Percentiles rank a stretch among this genome's conserved stretches.
These are phyloP conservation scores for Spodoptera exigua DNA, from an alignment of 2,888 invertebrate genomes.

Conservation along the genomic window DNA sequence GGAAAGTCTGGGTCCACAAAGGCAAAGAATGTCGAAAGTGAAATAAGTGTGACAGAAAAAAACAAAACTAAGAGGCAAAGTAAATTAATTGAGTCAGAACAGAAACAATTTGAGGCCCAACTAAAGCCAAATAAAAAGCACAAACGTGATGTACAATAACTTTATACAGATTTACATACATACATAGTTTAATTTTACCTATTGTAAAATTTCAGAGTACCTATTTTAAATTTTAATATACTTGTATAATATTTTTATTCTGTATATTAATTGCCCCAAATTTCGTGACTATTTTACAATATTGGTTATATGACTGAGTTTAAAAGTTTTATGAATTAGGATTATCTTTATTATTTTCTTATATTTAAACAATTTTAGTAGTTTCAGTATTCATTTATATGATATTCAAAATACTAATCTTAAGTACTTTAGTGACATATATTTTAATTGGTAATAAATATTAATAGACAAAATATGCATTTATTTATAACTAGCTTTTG, in stretches of 20 bases:
- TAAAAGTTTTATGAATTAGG: not conserved
- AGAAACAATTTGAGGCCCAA: conserved; percentile 64
- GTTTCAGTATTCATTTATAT: conserved; percentile 7
- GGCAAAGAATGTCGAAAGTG: conserved; percentile 63
- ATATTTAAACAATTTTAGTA: conserved; percentile 6
- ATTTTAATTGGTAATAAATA: conserved; percentile 12
- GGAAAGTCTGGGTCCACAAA: conserved; percentile 59
- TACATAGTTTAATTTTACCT: conserved; percentile 29
- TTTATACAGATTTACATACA: conserved; percentile 19
- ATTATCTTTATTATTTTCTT: conserved; percentile 2
- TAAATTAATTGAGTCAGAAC: conserved; percentile 66
- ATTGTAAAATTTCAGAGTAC: conserved; percentile 48
- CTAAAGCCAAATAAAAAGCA: conserved; percentile 72
- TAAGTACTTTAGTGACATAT: conserved; percentile 20
- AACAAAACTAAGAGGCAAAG: conserved; percentile 70
- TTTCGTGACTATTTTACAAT: conserved; percentile 1
- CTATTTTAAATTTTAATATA: conserved; percentile 35
- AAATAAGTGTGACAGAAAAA: conserved; percentile 63
- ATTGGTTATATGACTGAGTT: not conserved
- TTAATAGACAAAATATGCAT: not conserved
- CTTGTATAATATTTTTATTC: conserved; percentile 16
- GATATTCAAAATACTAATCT: conserved; percentile 12
- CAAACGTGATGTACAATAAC: conserved; percentile 67
- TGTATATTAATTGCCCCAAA: conserved; percentile 25
- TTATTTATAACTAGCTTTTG: too few species aligned